Evolutionary conservation across 2,888 invertebrate genomes (phyloP).

Genomic region (Pollenia amentaria): DNA sequence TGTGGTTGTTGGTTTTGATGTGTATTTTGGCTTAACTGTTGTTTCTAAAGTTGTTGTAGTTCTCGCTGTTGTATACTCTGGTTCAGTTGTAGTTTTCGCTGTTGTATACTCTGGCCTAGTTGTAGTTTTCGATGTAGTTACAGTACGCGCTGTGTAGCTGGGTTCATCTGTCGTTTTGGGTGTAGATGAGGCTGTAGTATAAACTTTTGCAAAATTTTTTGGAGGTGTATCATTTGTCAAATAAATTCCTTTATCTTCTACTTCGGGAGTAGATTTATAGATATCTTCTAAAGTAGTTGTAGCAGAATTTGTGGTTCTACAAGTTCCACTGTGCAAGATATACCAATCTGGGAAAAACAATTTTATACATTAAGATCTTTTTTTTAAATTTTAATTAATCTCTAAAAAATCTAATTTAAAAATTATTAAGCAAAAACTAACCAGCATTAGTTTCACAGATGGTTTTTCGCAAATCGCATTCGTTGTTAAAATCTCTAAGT

Average conservation of each 20-base stretch:
- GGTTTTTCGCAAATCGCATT: slow-evolving; percentile 43
- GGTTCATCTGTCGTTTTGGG: background rate
- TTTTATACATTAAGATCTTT: background rate
- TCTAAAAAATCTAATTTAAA: background rate
- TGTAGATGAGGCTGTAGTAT: background rate
- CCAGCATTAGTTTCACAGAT: slow-evolving; percentile 15
- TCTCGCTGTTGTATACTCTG: background rate
- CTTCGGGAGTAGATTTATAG: background rate
- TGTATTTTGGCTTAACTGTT: background rate
- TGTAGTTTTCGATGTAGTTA: background rate
- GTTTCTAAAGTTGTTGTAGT: background rate
- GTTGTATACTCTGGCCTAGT: background rate
- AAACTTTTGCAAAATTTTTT: background rate
- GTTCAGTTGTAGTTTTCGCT: background rate
- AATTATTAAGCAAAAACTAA: no score
- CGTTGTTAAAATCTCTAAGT: slow-evolving; percentile 55
- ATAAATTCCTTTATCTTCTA: background rate
- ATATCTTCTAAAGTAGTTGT: background rate
- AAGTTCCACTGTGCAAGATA: slow-evolving; percentile 26
- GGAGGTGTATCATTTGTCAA: background rate
- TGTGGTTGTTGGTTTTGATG: background rate
- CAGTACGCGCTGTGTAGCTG: background rate
- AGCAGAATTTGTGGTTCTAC: background rate
- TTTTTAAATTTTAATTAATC: background rate
- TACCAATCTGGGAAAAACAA: slow-evolving; percentile 8